Conservation (phyloP, 2,888 invertebrate genomes). For the Drosophila meridiana region DNA sequence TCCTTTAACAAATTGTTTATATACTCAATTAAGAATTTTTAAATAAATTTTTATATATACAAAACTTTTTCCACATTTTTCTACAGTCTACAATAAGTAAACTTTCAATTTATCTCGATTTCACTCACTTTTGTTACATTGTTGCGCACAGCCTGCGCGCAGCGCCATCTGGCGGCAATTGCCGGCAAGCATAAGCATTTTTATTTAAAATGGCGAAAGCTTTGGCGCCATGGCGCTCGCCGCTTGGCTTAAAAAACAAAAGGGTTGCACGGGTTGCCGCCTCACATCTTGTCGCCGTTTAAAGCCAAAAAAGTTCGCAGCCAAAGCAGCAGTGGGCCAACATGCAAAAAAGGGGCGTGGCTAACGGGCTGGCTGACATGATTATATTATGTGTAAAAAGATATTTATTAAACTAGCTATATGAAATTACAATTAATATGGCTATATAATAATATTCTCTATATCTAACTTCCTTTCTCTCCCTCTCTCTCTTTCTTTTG, state of each 20-base stretch:
- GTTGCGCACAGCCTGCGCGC: background rate
- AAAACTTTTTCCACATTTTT: background rate
- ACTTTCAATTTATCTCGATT: background rate
- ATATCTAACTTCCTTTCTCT: too few relatives aligned
- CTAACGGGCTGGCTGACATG: too few relatives aligned
- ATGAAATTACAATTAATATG: background rate
- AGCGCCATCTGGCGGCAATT: conserved; percentile 63
- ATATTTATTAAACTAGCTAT: background rate
- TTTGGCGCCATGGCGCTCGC: conserved; percentile 72
- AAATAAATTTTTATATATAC: background rate
- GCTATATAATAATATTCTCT: background rate
- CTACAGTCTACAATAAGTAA: background rate
- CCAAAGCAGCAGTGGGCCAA: background rate
- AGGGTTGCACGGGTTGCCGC: conserved; percentile 57
- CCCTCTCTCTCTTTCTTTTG: background rate
- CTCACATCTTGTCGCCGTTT: conserved; percentile 34
- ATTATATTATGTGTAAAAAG: background rate
- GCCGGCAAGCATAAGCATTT: conserved; percentile 60
- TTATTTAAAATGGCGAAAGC: conserved; percentile 79
- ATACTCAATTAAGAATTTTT: background rate
- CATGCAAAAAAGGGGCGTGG: conserved; percentile 1
- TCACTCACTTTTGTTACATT: background rate
- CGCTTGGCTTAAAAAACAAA: conserved; percentile 72
- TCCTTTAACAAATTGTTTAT: too few relatives aligned
- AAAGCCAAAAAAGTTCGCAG: conserved; percentile 34